Conservation (phyloP, 2,888 invertebrate genomes). For the Ectobius pallidus region DNA sequence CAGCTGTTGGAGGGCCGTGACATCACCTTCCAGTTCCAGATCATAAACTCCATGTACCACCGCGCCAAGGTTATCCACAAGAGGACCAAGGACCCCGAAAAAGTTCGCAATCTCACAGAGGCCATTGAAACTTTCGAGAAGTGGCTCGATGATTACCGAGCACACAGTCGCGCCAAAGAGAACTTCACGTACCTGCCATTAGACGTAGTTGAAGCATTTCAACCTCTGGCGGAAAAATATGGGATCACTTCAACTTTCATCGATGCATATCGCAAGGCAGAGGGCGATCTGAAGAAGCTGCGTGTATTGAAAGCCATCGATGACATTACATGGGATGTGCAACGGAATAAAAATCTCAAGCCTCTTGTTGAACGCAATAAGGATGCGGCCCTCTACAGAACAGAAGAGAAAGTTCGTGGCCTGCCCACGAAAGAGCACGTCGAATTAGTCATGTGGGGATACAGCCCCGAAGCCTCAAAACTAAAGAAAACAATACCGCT, state of each 20-base stretch:
- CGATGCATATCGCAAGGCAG: conserved; percentile 64
- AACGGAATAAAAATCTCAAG: conserved; percentile 66
- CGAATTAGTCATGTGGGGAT: conserved; percentile 75
- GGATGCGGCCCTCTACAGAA: conserved; percentile 56
- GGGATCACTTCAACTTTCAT: conserved; percentile 18
- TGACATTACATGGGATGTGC: conserved; percentile 75
- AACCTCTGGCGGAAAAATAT: conserved; percentile 61
- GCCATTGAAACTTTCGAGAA: conserved; percentile 73
- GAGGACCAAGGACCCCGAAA: conserved; percentile 78
- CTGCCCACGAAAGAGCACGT: conserved; percentile 72
- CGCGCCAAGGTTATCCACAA: conserved; percentile 51
- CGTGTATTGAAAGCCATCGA: conserved; percentile 59
- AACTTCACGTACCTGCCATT: conserved; percentile 73
- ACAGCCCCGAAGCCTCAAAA: conserved; percentile 72
- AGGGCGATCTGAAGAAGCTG: conserved; percentile 76
- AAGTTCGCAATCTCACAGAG: conserved; percentile 74
- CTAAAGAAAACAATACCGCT: conserved; percentile 64
- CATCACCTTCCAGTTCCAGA: conserved; percentile 74
- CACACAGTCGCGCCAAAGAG: conserved; percentile 67
- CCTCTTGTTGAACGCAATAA: conserved; percentile 58
- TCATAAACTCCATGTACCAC: conserved; percentile 50
- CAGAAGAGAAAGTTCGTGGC: conserved; percentile 66
- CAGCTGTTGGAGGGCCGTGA: conserved; percentile 71
- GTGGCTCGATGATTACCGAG: conserved; percentile 76
- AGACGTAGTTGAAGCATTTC: conserved; percentile 62